Conservation (phyloP, 2,113 vertebrate genomes). For the Fregetta grallaria region DNA sequence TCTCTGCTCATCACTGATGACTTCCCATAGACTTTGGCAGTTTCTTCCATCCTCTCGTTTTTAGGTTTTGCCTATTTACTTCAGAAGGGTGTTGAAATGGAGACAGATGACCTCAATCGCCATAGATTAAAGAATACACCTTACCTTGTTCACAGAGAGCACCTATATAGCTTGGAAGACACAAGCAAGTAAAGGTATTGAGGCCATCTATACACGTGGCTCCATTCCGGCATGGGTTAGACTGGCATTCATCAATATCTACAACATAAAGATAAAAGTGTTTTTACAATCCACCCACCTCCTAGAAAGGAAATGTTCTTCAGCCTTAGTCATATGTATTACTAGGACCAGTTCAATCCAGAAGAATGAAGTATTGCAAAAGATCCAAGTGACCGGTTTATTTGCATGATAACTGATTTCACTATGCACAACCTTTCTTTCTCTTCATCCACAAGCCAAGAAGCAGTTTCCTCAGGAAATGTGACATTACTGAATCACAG, state of each 20-base stretch:
- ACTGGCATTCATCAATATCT: conserved; percentile 96
- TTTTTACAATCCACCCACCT: neutral
- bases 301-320: neutral
- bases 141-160: conserved; percentile 92
- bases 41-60: neutral
- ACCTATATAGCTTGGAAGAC: conserved; percentile 92
- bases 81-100: neutral
- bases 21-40: neutral
- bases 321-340: neutral
- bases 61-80: neutral
- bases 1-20: neutral
- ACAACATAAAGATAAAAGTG: conserved; percentile 18
- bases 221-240: conserved; percentile 92
- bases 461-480: neutral
- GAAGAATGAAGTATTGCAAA: neutral
- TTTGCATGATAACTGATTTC: neutral
- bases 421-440: neutral
- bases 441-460: neutral
- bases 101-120: neutral
- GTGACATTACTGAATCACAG: neutral
- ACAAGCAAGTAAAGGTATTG: conserved; percentile 87
- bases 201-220: conserved; percentile 89
- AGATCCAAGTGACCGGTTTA: neutral
- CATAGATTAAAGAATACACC: neutral
- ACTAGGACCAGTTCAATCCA: neutral